phyloP scores from a whole-genome alignment of 2,888 invertebrate species.

The Epinotia demarniana region DNA sequence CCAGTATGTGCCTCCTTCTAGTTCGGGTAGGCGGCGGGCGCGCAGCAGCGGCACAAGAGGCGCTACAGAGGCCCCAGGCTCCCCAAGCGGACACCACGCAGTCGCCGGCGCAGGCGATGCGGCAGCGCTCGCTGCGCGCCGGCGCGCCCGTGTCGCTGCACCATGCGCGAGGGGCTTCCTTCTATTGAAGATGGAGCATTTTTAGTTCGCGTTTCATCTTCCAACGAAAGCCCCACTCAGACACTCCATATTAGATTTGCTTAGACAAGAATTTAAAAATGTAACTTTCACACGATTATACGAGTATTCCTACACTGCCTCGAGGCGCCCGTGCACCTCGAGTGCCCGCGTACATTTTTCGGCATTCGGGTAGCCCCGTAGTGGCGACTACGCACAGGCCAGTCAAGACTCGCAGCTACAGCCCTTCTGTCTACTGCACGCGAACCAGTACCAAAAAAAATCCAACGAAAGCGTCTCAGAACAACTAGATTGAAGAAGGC shows the following conservation, averaged over 20 bases:
- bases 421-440: too few species aligned
- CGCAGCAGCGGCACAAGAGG: slow-evolving; percentile 68
- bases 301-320: too few species aligned
- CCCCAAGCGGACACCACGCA: slow-evolving; percentile 88
- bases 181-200: slow-evolving; percentile 60
- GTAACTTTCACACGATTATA: too few species aligned
- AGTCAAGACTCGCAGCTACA: too few species aligned
- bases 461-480: background rate
- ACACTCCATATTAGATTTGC: too few species aligned
- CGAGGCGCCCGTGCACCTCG: too few species aligned
- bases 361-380: too few species aligned
- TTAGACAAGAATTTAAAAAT: too few species aligned
- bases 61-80: slow-evolving; percentile 82
- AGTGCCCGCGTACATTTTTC: too few species aligned
- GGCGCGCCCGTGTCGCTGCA: slow-evolving; percentile 79
- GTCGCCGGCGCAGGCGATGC: slow-evolving; percentile 88
- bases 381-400: too few species aligned
- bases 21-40: slow-evolving; percentile 65
- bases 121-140: slow-evolving; percentile 82
- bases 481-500: too few species aligned
- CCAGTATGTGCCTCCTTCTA: slow-evolving; percentile 68
- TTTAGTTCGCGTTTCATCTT: background rate
- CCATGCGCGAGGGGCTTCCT: slow-evolving; percentile 81
- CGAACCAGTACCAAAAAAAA: too few species aligned
- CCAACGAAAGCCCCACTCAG: background rate